Evolutionary conservation across 2,113 vertebrate species (phyloP).

Genomic region (Pteropus alecto): DNA sequence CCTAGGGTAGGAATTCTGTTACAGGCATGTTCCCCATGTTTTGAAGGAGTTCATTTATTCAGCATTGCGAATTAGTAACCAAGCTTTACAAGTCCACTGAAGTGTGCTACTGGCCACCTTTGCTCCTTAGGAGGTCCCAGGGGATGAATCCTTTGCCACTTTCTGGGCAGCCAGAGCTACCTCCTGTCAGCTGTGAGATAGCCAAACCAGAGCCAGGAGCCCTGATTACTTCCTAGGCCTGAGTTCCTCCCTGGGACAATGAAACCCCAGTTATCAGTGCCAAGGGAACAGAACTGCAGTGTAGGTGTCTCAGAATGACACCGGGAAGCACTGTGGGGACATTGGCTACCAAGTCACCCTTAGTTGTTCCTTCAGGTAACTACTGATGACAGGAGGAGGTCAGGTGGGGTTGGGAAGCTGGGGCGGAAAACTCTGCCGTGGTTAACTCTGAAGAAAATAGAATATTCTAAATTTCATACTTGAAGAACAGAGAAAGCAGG

Average conservation of each 20-base stretch:
- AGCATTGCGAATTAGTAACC: constrained; percentile 1
- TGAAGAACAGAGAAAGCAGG: constrained; percentile 2
- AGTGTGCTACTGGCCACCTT: neutral
- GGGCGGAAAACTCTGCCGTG: neutral
- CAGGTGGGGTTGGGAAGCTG: neutral
- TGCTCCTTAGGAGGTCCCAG: neutral
- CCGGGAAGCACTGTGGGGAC: neutral
- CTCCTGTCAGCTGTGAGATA: neutral
- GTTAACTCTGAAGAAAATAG: neutral
- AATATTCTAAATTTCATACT: neutral
- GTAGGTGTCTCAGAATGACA: neutral
- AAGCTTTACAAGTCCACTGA: neutral
- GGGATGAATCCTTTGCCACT: neutral
- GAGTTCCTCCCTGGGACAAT: neutral
- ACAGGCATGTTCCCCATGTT: neutral
- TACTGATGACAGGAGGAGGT: neutral
- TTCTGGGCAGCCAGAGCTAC: neutral
- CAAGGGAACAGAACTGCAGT: neutral
- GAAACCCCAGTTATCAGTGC: neutral
- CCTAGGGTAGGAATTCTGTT: neutral
- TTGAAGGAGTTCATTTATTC: neutral
- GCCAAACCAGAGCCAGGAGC: neutral
- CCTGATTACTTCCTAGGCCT: neutral
- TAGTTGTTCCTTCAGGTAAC: neutral
- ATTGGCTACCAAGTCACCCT: neutral